Base-by-base conservation (phyloP, 2,113 vertebrate species). In the Tinamus guttatus region DNA sequence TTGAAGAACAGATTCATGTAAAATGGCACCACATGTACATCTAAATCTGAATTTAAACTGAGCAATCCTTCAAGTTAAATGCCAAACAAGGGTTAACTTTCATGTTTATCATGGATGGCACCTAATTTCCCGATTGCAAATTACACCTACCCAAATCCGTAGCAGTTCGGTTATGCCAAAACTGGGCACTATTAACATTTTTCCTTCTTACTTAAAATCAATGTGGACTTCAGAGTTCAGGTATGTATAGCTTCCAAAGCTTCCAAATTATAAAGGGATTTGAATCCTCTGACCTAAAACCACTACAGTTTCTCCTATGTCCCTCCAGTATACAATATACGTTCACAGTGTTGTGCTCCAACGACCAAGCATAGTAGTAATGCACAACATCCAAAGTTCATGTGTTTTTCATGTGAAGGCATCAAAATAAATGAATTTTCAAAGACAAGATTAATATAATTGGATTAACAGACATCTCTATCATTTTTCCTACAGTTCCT, bases 371-470 rank as follows among this genome's bases (percentile, higher is more conserved):
- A 60, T 70, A 56, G 87, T 54, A 67, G 70, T 56, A 82, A 47
- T 68, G 49, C 69, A 65, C 34, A 92, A 78, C 63, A 90, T 85
- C 83, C 65, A 91, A 92, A 90, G 67, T 92, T 92, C 75, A 81
- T 52, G 49, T 38, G 90, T 92, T 81, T 89, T 87, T 68, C 4
- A 5, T 22, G 36, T 59, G 76, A 65, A 86, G 71, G 82, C 60
- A 94, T 95, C 88, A 95, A 62, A 77, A 90, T 92, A 95, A 94
- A 90, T 87, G 90, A 96, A 95, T 93, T 96, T 96, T 94, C 94
- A 89, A 92, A 89, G 94, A 94, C 43, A 93, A 86, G 83, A 93
- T 79, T 88, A 90, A 93, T 95, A 83, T 90, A 93, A 95, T 93
- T 74, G 86, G 80, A 81, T 85, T 96, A 95, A 91, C 89, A 94